A percentile compares a stretch with the other conserved stretches of the same genome.
Evolutionary conservation across 2,113 vertebrate species (phyloP).

Genomic region (Monarcha castaneiventris): DNA sequence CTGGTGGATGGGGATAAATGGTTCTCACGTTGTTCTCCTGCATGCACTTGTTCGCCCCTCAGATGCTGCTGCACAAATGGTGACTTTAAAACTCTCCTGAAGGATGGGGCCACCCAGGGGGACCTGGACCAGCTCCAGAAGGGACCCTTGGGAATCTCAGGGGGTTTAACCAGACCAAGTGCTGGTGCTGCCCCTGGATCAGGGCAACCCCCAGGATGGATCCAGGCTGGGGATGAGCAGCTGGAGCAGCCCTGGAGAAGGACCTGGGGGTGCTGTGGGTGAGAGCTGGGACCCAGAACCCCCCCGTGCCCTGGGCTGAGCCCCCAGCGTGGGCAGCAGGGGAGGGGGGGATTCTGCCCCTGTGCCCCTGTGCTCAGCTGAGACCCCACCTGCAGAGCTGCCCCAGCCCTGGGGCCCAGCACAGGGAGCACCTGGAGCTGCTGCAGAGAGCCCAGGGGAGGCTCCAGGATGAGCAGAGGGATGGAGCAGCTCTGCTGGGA

Average conservation of each 20-base stretch:
- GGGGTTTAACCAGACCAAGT: neutral
- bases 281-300: neutral
- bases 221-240: neutral
- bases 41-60: rapidly evolving
- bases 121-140: neutral
- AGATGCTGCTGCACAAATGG: neutral
- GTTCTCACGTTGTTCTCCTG: neutral
- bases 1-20: neutral
- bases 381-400: neutral
- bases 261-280: neutral
- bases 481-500: neutral
- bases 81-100: neutral
- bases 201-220: rapidly evolving
- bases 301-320: neutral
- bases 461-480: neutral
- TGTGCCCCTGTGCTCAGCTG: neutral
- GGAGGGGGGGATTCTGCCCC: neutral
- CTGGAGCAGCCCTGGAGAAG: neutral
- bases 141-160: neutral
- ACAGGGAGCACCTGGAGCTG: neutral
- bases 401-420: neutral
- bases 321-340: neutral
- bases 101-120: neutral
- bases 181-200: neutral
- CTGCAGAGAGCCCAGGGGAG: neutral